Percentiles rank a stretch among this genome's conserved stretches.
These are phyloP conservation scores for Scrobipalpa atriplicella DNA, from an alignment of 2,888 invertebrate species.

Conservation along the genomic window DNA sequence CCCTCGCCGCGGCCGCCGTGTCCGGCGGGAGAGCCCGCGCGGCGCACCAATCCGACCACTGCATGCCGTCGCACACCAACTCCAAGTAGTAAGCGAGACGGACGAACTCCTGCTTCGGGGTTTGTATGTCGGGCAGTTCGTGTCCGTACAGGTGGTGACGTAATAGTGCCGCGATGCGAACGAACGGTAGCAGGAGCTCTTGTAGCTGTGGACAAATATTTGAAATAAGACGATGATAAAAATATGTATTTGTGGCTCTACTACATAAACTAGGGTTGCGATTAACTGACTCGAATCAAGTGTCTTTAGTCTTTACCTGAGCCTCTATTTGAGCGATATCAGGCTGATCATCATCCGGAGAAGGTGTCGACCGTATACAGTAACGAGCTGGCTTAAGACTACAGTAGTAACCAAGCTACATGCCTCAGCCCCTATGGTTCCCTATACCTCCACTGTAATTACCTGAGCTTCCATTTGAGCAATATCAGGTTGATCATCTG, in stretches of 20 bases:
- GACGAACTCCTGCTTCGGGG: constrained; percentile 88
- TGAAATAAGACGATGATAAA: neutral
- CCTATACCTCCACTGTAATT: no score
- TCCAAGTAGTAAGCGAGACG: constrained; percentile 90
- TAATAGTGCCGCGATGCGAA: constrained; percentile 92
- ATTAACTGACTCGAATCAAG: no score
- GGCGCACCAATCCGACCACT: constrained; percentile 32
- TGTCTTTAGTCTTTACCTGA: no score
- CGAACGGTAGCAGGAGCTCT: constrained; percentile 90
- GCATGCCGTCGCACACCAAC: constrained; percentile 37
- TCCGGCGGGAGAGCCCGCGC: constrained; percentile 41
- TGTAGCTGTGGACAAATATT: constrained; percentile 81
- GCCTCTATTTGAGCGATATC: no score
- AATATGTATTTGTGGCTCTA: neutral
- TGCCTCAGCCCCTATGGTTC: no score
- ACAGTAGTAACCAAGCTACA: no score
- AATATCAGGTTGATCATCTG: constrained; percentile 46
- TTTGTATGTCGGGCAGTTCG: constrained; percentile 86
- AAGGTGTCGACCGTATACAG: no score
- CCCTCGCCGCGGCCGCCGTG: constrained; percentile 43
- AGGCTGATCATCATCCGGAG: no score
- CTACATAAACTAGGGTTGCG: no score
- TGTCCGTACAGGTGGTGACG: constrained; percentile 92
- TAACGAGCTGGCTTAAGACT: no score
- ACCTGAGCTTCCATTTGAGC: constrained; percentile 64